Conservation (phyloP, 2,797 vertebrate species). For the Bradypus variegatus region DNA sequence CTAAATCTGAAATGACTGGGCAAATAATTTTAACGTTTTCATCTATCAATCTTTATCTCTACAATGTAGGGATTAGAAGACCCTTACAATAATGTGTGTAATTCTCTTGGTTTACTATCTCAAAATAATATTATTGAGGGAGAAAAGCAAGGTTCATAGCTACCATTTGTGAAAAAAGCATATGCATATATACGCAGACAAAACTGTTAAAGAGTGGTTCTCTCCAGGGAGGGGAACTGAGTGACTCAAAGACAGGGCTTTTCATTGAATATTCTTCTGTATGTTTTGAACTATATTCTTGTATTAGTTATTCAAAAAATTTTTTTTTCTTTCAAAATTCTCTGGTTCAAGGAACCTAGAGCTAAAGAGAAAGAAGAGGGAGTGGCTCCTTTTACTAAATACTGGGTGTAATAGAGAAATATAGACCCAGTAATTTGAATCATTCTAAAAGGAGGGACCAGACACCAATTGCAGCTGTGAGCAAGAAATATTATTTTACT, state of each 20-base stretch:
- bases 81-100: background rate
- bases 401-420: background rate
- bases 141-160: background rate
- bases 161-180: background rate
- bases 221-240: background rate
- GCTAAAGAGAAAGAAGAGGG: background rate
- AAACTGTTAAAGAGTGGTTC: background rate
- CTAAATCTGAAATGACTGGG: background rate
- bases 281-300: background rate
- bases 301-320: background rate
- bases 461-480: background rate
- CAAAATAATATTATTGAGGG: background rate
- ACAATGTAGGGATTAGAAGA: background rate
- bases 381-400: slow-evolving; percentile 2
- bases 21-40: background rate
- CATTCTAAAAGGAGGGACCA: background rate
- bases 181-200: background rate
- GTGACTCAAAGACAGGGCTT: background rate
- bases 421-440: background rate
- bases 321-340: background rate
- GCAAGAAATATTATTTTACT: background rate
- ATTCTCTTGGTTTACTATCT: background rate
- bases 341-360: background rate
- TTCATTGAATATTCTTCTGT: background rate
- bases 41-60: background rate